Percentiles rank a stretch among this genome's conserved stretches.
These are phyloP conservation scores for Archips xylosteana DNA, from an alignment of 2,888 invertebrate species.

Conservation along the genomic window DNA sequence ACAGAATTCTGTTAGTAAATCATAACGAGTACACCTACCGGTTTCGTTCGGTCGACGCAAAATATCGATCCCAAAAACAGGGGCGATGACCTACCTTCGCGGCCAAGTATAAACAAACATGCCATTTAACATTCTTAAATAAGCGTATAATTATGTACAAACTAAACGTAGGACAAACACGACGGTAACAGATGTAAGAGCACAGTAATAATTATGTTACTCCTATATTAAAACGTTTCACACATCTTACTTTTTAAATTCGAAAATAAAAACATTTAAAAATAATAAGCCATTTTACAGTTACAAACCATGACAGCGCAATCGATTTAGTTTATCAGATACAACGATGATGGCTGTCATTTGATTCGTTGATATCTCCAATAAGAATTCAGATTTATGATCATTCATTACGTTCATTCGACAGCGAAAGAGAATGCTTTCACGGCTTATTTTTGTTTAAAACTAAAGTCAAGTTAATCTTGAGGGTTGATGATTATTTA, in stretches of 20 bases:
- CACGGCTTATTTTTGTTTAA: not conserved
- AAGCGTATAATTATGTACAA: constrained; percentile 8
- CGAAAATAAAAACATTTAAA: no score
- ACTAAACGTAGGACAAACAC: not conserved
- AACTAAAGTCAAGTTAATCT: not conserved
- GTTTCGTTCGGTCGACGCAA: constrained; percentile 26
- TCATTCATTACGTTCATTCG: not conserved
- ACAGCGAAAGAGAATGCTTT: not conserved
- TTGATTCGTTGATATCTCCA: constrained; percentile 1
- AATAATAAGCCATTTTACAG: not conserved
- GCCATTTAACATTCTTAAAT: constrained; percentile 23
- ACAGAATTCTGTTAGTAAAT: constrained; percentile 8
- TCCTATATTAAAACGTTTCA: no score
- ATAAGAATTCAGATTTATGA: not conserved
- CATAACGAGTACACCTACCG: constrained; percentile 16
- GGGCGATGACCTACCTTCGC: constrained; percentile 25
- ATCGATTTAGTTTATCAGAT: constrained; percentile 4
- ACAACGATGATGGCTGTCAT: not conserved
- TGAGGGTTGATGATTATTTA: not conserved
- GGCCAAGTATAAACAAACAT: constrained; percentile 14
- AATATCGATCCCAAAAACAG: constrained; percentile 34
- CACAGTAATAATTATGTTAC: not conserved
- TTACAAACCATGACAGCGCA: not conserved
- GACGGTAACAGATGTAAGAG: not conserved
- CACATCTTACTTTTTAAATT: no score